Base-by-base conservation (phyloP, 1,140 invertebrate genomes). In the Nixonia krombeini region DNA sequence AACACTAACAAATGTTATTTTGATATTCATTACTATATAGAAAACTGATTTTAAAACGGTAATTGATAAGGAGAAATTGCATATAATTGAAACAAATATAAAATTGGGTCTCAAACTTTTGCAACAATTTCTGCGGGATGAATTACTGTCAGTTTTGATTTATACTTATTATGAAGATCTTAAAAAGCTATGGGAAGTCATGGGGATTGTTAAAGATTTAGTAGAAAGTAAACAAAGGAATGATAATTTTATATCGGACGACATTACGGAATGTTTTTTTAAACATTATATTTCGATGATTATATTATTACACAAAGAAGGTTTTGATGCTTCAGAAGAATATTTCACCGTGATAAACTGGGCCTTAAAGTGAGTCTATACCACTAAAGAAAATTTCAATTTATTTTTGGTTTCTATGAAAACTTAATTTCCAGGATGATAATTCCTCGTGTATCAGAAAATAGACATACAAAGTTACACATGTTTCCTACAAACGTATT, bases 401-500 rank as follows among this genome's bases (percentile, higher is more conserved):
- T 33, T n/a, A n/a, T 17, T 16, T 10, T 18, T 38, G 12, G 9
- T 16, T 7, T 7, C 7, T 41, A 3, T 21, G 4, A 17, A 17
- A 41, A 41, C 13, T 37, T 37, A 37, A 37, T 13, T 65, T 64
- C 29, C 10, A 77, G 73, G 29, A 33, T 15, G 13, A 28, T 77
- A 42, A 25, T 75, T 40, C 44, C 49, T 21, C 31, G 29, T 5
- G 38, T 66, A 10, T 63, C 68, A 0, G 17, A 49, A 0, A 13
- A 46, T 1, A 25, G 69, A 9, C 8, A 64, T 21, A 15, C 6
- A 1, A 31, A 65, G 16, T 33, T 23, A 16, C 13, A 55, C 18
- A 26, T 35, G 6, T 65, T 64, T 9, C 44, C 55, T 13, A 37
- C 37, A 31, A 50, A 59, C 8, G 45, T 77, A 55, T 33, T 77